Base-by-base conservation (phyloP, 2,113 vertebrate species). In the Pongo abelii region DNA sequence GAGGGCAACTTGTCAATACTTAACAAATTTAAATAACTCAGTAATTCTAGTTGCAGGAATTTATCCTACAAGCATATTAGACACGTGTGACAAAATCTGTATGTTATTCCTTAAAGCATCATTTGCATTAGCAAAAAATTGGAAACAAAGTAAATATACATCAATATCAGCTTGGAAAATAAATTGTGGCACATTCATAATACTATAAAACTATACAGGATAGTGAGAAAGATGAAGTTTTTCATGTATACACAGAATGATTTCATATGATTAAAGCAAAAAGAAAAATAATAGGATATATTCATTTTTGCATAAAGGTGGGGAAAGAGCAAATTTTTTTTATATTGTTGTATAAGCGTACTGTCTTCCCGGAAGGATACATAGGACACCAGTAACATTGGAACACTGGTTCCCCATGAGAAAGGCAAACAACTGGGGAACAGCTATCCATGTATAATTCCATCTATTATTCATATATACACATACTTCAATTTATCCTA, bases 41-140 rank as follows among this genome's bases (percentile, higher is more conserved):
- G 6, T 89, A 83, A 91, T n/a, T 96, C 32, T 32, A 87, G 32
- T 55, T 85, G 7, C 30, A 89, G 74, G 38, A 95, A 92, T 50
- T 50, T 93, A 77, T 43, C 40, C 72, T 70, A 79, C 11, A 84
- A 90, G 46, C 78, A 25, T 35, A 46, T 85, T 52, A 93, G 38
- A 83, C 10, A 38, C 8, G 30, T 67, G 35, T 55, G 57, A 78
- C 18, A 80, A 84, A 20, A 61, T 75, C 27, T 93, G 1, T 40
- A 18, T 40, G 12, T 70, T 85, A 95, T 43, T 89, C 74, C 22
- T 92, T 78, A 89, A 10, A 81, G 17, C 17, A 77, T 17, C 27
- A 81, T 50, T 69, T 95, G n/a, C 38, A 87, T 57, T 67, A 93
- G 55, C 8, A 92, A 91, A 94, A 85, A 32, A 92, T 2, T 89